Evolutionary conservation across 53 echinoderm and acorn worm species (phyloP).

Genomic region (Paracentrotus lividus): DNA sequence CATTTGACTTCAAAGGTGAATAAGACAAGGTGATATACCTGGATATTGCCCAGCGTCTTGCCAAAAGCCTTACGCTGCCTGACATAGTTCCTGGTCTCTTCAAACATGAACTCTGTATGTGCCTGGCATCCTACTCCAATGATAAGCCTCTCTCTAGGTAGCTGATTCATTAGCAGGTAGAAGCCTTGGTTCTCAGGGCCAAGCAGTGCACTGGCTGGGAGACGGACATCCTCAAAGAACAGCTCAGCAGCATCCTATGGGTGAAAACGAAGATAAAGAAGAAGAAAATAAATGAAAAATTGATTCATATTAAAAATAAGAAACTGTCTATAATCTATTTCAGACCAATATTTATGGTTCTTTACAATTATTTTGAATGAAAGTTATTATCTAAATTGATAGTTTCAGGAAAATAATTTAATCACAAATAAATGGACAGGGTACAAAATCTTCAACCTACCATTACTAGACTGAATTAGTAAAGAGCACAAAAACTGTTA

Average conservation of each 20-base stretch:
- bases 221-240: slow-evolving; percentile 89
- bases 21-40: slow-evolving; percentile 44
- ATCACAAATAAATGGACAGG: too few relatives aligned
- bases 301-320: too few relatives aligned
- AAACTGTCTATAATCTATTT: too few relatives aligned
- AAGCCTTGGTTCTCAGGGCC: slow-evolving; percentile 83
- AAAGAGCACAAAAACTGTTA: not conserved
- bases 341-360: too few relatives aligned
- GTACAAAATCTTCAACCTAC: too few relatives aligned
- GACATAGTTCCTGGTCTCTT: slow-evolving; percentile 85
- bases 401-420: too few relatives aligned
- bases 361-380: too few relatives aligned
- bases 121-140: slow-evolving; percentile 70
- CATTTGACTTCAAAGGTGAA: not conserved
- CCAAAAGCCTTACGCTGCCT: slow-evolving; percentile 87
- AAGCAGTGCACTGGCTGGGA: slow-evolving; percentile 78
- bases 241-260: slow-evolving; percentile 82
- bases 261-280: not conserved
- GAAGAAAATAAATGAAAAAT: not conserved
- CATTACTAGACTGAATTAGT: too few relatives aligned
- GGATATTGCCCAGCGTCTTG: slow-evolving; percentile 75
- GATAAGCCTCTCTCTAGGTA: slow-evolving; percentile 81
- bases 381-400: too few relatives aligned
- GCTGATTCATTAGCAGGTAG: slow-evolving; percentile 84
- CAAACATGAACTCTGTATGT: slow-evolving; percentile 85